phyloP scores from a whole-genome alignment of 2,113 vertebrate species.

The Carollia perspicillata region DNA sequence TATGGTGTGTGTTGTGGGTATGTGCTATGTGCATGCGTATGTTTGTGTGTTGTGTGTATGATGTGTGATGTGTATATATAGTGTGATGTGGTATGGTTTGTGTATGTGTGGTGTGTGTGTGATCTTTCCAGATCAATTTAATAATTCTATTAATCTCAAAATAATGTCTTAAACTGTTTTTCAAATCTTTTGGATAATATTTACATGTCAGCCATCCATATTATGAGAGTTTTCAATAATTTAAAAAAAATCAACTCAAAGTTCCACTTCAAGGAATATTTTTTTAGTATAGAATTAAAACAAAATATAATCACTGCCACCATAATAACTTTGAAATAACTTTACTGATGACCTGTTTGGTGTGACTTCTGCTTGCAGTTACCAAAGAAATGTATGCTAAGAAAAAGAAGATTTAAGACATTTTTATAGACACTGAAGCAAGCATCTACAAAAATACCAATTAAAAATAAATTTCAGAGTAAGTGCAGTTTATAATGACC shows the following conservation, averaged over 20 bases:
- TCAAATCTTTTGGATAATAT: conserved; percentile 2
- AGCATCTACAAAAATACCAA: neutral
- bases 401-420: neutral
- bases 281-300: conserved; percentile 30
- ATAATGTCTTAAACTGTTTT: neutral
- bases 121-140: conserved; percentile 34
- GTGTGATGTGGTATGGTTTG: neutral
- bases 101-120: neutral
- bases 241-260: conserved; percentile 17
- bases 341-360: neutral
- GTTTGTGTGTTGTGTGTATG: neutral
- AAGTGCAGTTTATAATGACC: conserved; percentile 2
- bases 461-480: conserved; percentile 15
- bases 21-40: neutral
- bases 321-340: conserved; percentile 37
- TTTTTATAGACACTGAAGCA: neutral
- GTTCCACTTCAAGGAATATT: neutral
- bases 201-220: neutral
- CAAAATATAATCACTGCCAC: neutral
- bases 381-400: neutral
- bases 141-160: neutral
- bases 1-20: neutral
- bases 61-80: neutral
- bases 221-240: neutral
- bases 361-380: neutral